Conservation (phyloP, 2,888 invertebrate species). For the Phorcus lineatus region DNA sequence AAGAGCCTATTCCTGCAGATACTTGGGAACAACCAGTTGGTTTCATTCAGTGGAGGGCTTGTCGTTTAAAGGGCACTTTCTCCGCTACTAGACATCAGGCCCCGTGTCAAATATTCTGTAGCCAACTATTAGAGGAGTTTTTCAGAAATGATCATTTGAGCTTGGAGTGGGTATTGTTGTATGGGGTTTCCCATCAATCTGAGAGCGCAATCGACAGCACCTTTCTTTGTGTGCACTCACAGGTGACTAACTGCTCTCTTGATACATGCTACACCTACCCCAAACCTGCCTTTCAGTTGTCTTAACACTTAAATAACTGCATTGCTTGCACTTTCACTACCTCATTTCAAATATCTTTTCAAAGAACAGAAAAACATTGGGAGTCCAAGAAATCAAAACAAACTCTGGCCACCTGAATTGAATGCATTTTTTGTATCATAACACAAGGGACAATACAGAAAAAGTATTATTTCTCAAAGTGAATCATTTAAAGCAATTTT, state of each 20-base stretch:
- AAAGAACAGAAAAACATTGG: too few species aligned
- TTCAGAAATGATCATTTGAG: conserved; percentile 16
- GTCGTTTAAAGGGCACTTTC: conserved; percentile 1
- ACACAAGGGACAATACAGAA: too few species aligned
- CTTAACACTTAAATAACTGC: too few species aligned
- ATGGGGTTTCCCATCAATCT: background rate
- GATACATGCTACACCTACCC: too few species aligned
- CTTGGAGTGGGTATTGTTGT: background rate
- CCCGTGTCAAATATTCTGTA: conserved; percentile 13
- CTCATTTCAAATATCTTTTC: too few species aligned
- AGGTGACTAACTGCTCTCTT: background rate
- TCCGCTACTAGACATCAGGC: conserved; percentile 12
- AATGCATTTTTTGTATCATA: too few species aligned
- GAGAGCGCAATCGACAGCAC: conserved; percentile 3
- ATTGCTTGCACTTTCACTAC: too few species aligned
- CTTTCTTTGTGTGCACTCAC: background rate
- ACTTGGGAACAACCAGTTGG: conserved; percentile 25
- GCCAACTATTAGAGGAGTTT: conserved; percentile 16
- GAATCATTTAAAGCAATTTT: too few species aligned
- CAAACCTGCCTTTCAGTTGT: too few species aligned
- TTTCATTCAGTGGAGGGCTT: background rate
- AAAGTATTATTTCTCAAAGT: too few species aligned
- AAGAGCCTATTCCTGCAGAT: background rate
- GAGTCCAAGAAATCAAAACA: too few species aligned
- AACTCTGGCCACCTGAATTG: too few species aligned